phyloP scores from a whole-genome alignment of 2,113 vertebrate species.

The Aythya baeri region DNA sequence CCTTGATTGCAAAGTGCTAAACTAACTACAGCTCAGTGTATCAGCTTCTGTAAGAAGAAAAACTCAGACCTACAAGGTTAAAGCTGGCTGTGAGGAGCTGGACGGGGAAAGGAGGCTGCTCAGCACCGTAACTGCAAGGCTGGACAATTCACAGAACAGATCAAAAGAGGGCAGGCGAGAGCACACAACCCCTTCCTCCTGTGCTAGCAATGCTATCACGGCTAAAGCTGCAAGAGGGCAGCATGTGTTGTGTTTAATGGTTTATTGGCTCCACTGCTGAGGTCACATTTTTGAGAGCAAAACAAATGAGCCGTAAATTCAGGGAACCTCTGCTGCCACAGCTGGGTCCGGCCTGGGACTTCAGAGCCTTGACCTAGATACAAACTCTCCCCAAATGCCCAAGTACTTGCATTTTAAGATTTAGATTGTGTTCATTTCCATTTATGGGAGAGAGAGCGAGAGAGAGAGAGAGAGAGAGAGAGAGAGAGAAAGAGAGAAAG shows the following conservation, averaged over 20 bases:
- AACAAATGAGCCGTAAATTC: neutral
- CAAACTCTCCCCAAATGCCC: neutral
- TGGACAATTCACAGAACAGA: neutral
- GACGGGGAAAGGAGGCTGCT: neutral
- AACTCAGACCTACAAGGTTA: neutral
- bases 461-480: too few species aligned
- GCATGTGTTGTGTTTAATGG: neutral
- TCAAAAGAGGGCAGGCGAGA: slow-evolving; percentile 36
- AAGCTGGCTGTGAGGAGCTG: neutral
- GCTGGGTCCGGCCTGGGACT: neutral
- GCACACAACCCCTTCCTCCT: neutral
- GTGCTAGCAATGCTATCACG: neutral
- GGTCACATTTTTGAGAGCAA: neutral
- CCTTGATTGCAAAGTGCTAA: neutral
- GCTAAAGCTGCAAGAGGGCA: slow-evolving; percentile 42
- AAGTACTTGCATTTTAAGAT: neutral
- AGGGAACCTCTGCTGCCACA: neutral
- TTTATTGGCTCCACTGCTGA: neutral
- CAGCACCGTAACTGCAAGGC: neutral
- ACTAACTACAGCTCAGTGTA: neutral
- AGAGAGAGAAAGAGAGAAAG: neutral
- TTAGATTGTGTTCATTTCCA: neutral
- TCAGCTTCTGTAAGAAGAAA: neutral
- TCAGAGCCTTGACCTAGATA: neutral
- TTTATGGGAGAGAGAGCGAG: neutral